Conservation (phyloP, 2,888 invertebrate species). For the Platycheirus rosarum region DNA sequence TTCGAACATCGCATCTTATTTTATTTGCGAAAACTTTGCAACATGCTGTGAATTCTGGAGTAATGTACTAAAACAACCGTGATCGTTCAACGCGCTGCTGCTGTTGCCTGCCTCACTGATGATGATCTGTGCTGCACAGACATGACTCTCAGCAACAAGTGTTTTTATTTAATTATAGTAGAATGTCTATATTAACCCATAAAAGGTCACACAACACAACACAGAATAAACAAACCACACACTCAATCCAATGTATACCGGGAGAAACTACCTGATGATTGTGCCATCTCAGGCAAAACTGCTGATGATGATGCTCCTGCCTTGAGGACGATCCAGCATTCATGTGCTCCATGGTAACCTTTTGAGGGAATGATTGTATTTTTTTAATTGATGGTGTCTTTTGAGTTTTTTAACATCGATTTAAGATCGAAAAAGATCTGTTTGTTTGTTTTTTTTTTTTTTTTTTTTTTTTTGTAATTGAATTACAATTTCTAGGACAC, state of each 20-base stretch:
- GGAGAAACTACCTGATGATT: constrained; percentile 87
- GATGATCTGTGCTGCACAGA: constrained; percentile 4
- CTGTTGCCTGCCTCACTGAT: not conserved
- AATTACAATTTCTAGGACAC: constrained; percentile 59
- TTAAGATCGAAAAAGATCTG: not conserved
- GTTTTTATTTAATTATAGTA: constrained; percentile 25
- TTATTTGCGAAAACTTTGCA: constrained; percentile 22
- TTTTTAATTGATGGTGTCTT: not conserved
- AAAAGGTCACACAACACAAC: constrained; percentile 60
- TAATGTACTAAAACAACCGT: constrained; percentile 19
- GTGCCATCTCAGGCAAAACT: constrained; percentile 94
- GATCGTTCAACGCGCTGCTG: constrained; percentile 4
- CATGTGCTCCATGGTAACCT: constrained; percentile 80
- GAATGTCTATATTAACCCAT: constrained; percentile 41
- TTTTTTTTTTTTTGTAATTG: too few relatives aligned
- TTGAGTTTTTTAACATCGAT: constrained; percentile 13
- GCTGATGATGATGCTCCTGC: constrained; percentile 84
- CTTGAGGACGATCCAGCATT: constrained; percentile 76
- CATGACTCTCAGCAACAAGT: constrained; percentile 59
- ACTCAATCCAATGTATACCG: constrained; percentile 1
- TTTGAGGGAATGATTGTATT: constrained; percentile 70
- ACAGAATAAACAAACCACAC: constrained; percentile 29
- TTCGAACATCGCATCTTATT: not conserved
- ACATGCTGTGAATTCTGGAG: constrained; percentile 30
- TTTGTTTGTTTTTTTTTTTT: constrained; percentile 2